phyloP scores from a whole-genome alignment of 2,888 invertebrate species.

The Gasteruption jaculator region DNA sequence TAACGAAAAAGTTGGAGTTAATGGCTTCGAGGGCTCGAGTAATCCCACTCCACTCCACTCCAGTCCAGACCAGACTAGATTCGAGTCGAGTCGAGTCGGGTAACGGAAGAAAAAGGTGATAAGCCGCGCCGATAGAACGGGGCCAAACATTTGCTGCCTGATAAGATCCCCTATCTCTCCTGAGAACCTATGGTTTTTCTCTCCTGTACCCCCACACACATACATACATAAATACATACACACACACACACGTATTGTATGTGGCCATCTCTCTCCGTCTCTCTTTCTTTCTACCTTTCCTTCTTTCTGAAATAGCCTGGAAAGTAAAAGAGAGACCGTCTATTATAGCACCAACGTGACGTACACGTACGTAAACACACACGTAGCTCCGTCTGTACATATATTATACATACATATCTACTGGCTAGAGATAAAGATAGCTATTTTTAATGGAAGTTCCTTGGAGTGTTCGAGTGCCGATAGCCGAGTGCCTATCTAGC shows the following conservation, averaged over 20 bases:
- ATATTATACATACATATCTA: no score
- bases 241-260: no score
- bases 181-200: slow-evolving; percentile 40
- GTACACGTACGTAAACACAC: no score
- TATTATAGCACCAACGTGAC: no score
- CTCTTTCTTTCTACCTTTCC: slow-evolving; percentile 15
- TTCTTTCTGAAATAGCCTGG: slow-evolving; percentile 16
- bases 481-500: slow-evolving; percentile 36
- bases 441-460: slow-evolving; percentile 45
- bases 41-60: no score
- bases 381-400: no score
- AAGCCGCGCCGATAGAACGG: slow-evolving; percentile 36
- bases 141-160: slow-evolving; percentile 42
- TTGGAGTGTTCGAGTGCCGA: slow-evolving; percentile 36
- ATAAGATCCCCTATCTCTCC: slow-evolving; percentile 47
- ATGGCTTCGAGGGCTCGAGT: no score
- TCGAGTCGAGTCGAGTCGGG: no score
- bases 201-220: slow-evolving; percentile 29
- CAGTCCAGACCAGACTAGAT: no score
- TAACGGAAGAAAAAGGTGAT: slow-evolving; percentile 22
- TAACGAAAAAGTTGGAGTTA: no score
- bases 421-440: slow-evolving; percentile 40
- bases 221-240: no score
- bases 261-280: slow-evolving; percentile 15
- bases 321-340: slow-evolving; percentile 9